Evolutionary conservation across 2,888 invertebrate genomes (phyloP), one percentile per base, ranked within the genome.

Genomic region (Halictus ligatus): DNA sequence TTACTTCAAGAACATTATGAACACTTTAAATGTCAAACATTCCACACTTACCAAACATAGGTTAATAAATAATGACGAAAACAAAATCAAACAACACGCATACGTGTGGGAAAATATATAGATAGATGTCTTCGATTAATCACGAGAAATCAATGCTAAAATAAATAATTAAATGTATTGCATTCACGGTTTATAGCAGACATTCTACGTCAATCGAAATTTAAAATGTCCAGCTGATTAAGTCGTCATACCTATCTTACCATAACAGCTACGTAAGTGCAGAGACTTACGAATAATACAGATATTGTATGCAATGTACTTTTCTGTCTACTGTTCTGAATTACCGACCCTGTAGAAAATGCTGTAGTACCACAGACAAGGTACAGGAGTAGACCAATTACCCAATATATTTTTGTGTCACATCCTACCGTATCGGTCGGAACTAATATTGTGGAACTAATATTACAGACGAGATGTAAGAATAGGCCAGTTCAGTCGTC

Each of bases 181-280:
- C 25, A 43, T 48, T 72, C 40, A 81, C 2, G 18, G 18, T 40
- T 60, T 25, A 75, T 25, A 25, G n/a, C 58, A 75, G 43, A 50
- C 54, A 75, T 73, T 18, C 29, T 73, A 50, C 12, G 21, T 73
- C n/a, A 82, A 83, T 40, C 13, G 25, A 46, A 67, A 58, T 69
- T 54, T 46, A 43, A 69, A 75, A 75, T 13, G 60, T 72, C 35
- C 72, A 82, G 29, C 48, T 54, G 83, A 72, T 67, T 54, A 76
- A 74, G 18, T 46, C 40, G 69, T n/a, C 58, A 21, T 58, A 78
- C 60, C 82, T 50, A 29, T 50, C 82, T 82, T 76, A 83, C 83
- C 75, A 83, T 75, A 21, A 29, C 72, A 75, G 18, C 48, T 35
- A 50, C 50, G 64, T 54, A 64, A 50, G 35, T 2, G 35, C 35